Evolutionary conservation across 2,113 vertebrate species (phyloP).

Genomic region (Tragelaphus imberbis): DNA sequence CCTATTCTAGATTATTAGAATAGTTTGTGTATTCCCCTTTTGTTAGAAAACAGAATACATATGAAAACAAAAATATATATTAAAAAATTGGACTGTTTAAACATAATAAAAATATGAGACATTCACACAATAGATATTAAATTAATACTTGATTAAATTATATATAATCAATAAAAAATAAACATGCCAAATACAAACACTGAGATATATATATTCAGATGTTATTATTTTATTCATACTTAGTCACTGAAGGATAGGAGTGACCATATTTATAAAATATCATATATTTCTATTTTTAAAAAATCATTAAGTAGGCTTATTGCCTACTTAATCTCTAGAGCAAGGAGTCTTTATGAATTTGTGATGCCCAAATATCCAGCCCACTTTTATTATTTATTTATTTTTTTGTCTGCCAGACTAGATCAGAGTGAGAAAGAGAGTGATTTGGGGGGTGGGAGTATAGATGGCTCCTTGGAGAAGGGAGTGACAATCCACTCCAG

Average conservation of each 20-base stretch:
- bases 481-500: neutral
- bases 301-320: neutral
- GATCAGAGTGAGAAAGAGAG: neutral
- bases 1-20: neutral
- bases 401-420: neutral
- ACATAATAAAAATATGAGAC: neutral
- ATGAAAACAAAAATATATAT: neutral
- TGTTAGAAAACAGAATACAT: neutral
- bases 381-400: neutral
- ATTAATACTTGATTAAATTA: neutral
- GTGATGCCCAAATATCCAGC: neutral
- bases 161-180: neutral
- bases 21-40: neutral
- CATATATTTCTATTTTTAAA: neutral
- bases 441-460: neutral
- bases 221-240: neutral
- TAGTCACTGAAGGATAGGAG: neutral
- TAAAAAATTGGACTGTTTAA: neutral
- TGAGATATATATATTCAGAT: neutral
- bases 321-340: neutral
- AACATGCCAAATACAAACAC: neutral
- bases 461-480: neutral
- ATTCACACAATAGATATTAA: neutral
- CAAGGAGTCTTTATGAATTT: neutral
- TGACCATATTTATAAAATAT: neutral